Base-by-base conservation (phyloP, 2,797 vertebrate genomes). In the Delichon dasypus region DNA sequence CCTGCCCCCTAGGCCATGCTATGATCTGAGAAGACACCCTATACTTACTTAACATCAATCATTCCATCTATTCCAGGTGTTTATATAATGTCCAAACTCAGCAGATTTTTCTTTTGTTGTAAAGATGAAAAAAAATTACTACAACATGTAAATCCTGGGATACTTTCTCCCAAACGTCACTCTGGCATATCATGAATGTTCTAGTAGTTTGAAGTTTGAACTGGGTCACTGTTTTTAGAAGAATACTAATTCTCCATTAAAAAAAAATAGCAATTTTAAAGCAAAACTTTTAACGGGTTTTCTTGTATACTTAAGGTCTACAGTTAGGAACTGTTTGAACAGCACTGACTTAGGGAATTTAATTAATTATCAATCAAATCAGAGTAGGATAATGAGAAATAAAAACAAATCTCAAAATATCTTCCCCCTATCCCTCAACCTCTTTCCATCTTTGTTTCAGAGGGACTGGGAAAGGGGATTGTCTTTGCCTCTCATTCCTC, bases 391-490 rank as follows among this genome's bases (percentile, higher is more conserved):
- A 65, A 74, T 5, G 4, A 50, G 9, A 38, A 68, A 27, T 48
- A 65, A 78, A 68, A 15, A 11, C 17, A 65, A 71, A 75, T 23
- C 6, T 48, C 50, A 68, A 53, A 83, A 21, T 1, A 29, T 1
- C 8, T 82, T 42, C 1, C 16, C 19, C 10, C 7, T 34, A 3
- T 29, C 16, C 6, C 12, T 42, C 19, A 51, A 14, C 16, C 6
- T 72, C 19, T 78, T 57, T 16, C 7, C 21, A 6, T 2, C 7
- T 53, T 23, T 21, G 10, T 29, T 11, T 7, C 11, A 26, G 7
- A 3, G 4, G 5, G 2, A 8, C 0, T 2, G 8, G 16, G 11
- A 71, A 15, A 23, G 6, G 3, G 19, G 10, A 0, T 9, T 76
- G 2, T 34, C 16, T 64, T 20, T 64, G 18, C 11, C 1, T 0